Evolutionary conservation across 92 coral and sea anemone genomes (phyloP).

Genomic region (Phenganax subtilis): DNA sequence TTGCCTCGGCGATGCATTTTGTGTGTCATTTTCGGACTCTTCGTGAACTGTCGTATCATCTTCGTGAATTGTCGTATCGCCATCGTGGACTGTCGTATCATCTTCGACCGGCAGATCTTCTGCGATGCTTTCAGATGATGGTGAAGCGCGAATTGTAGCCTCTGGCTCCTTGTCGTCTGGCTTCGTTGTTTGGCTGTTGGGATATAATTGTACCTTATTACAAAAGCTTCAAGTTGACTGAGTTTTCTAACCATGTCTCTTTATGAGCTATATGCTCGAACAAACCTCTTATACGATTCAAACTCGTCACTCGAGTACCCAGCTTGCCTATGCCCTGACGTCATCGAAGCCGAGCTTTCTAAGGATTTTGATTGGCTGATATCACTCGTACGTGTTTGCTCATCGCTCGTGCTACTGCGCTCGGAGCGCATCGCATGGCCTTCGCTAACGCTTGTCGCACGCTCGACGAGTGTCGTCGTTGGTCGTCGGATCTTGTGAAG

Average conservation of each 20-base stretch:
- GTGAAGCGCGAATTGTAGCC: neutral
- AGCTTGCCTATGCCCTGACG: slow-evolving; percentile 50
- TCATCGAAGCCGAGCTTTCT: slow-evolving; percentile 51
- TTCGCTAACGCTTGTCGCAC: slow-evolving; percentile 41
- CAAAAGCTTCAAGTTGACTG: slow-evolving; percentile 1
- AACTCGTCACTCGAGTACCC: slow-evolving; percentile 80
- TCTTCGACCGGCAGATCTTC: slow-evolving; percentile 28
- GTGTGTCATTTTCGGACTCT: slow-evolving; percentile 29
- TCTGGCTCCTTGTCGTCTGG: neutral
- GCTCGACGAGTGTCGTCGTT: slow-evolving; percentile 42
- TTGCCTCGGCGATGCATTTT: neutral
- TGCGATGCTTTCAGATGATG: slow-evolving; percentile 31
- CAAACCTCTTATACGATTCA: slow-evolving; percentile 60
- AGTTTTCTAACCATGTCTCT: slow-evolving; percentile 10
- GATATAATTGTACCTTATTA: neutral
- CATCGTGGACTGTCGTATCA: slow-evolving; percentile 6
- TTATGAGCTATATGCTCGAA: slow-evolving; percentile 53
- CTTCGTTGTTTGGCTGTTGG: neutral
- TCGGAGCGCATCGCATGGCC: slow-evolving; percentile 16
- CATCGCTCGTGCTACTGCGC: neutral
- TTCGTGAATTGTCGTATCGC: slow-evolving; percentile 39
- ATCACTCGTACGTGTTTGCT: slow-evolving; percentile 26
- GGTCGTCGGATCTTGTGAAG: slow-evolving; percentile 34
- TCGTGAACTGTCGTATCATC: slow-evolving; percentile 32
- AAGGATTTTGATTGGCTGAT: slow-evolving; percentile 27